Conservation (phyloP, 2,888 invertebrate genomes). For the Antheraea yamamai region DNA sequence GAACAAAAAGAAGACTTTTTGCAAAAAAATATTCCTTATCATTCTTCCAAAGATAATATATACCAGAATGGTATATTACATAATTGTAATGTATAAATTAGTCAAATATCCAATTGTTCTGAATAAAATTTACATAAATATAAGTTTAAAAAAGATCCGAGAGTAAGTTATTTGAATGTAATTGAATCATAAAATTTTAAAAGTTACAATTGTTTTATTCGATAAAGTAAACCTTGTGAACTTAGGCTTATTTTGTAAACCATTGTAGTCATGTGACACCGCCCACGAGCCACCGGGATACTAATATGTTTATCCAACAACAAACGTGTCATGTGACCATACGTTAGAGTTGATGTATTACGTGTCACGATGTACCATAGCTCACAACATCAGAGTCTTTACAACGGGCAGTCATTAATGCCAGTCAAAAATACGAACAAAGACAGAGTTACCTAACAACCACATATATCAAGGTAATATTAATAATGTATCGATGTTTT, state of each 20-base stretch:
- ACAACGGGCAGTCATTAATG: not conserved
- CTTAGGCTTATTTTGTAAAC: conserved; percentile 37
- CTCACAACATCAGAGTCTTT: not conserved
- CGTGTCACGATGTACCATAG: conserved; percentile 25
- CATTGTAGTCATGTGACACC: conserved; percentile 55
- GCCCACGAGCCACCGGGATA: conserved; percentile 30
- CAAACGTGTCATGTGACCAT: conserved; percentile 40
- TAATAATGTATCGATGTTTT: not conserved
- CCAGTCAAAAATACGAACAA: not conserved
- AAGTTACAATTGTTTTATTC: not conserved
- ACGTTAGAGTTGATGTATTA: conserved; percentile 32
- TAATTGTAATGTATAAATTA: too few species aligned
- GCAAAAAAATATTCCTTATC: too few species aligned
- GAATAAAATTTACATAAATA: too few species aligned
- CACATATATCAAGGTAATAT: not conserved
- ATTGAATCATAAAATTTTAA: not conserved
- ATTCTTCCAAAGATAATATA: too few species aligned
- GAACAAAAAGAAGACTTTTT: too few species aligned
- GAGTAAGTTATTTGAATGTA: too few species aligned
- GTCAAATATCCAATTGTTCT: too few species aligned
- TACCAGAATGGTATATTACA: too few species aligned
- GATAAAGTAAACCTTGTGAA: conserved; percentile 27
- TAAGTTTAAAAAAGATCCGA: too few species aligned
- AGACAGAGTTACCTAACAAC: not conserved
- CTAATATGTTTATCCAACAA: conserved; percentile 68